Conservation (phyloP, 2,113 vertebrate genomes). For the Columba janthina region DNA sequence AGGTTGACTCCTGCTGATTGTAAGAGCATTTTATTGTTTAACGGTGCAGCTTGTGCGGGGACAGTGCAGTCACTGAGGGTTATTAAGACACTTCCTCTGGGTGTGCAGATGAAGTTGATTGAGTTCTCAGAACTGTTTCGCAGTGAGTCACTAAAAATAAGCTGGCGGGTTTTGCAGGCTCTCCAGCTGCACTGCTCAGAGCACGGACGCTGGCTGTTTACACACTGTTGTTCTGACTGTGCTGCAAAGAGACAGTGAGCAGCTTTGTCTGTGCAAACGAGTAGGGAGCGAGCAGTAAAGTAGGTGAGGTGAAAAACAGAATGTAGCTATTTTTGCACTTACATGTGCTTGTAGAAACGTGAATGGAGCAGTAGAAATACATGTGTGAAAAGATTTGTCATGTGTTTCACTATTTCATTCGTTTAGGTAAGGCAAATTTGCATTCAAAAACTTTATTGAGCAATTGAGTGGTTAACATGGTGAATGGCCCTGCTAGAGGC, state of each 20-base stretch:
- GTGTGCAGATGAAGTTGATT: neutral
- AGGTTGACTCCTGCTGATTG: accelerated
- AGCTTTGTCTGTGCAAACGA: neutral
- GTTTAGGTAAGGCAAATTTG: neutral
- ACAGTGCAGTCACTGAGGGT: neutral
- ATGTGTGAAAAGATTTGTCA: neutral
- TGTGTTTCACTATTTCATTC: neutral
- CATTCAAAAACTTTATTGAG: neutral
- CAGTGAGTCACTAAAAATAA: neutral
- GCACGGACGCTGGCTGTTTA: neutral
- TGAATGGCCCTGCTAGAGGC: neutral
- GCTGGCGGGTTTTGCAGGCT: neutral
- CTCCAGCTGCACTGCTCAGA: neutral
- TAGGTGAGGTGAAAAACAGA: neutral
- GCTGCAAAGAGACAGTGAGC: accelerated
- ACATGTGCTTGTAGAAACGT: neutral
- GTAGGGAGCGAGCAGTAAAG: neutral
- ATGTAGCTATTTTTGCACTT: neutral
- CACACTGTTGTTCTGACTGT: neutral
- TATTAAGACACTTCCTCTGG: neutral
- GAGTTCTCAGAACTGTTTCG: slow-evolving; percentile 28
- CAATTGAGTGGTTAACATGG: neutral
- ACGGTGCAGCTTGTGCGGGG: neutral
- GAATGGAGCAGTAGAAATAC: neutral
- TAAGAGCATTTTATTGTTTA: neutral